A percentile compares a stretch with the other conserved stretches of the same genome.
These are phyloP conservation scores for Strongylocentrotus purpuratus DNA, from an alignment of 35 echinoderm and acorn worm genomes.

Conservation along the genomic window DNA sequence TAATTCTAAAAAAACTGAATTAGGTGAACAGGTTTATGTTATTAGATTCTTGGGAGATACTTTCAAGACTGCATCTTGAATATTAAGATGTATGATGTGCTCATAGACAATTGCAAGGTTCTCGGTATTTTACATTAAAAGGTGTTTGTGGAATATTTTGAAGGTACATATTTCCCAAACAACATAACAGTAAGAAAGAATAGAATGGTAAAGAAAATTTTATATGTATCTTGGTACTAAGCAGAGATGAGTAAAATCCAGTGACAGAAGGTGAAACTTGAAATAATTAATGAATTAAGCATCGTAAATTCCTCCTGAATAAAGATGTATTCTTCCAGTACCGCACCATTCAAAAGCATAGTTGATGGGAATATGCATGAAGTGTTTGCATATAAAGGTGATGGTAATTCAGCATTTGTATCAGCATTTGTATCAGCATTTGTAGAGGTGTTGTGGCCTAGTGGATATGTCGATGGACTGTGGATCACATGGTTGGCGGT, in stretches of 20 bases:
- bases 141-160: background rate
- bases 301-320: background rate
- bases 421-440: no score
- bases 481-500: no score
- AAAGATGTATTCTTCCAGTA: background rate
- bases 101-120: background rate
- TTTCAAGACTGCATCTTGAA: background rate
- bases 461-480: no score
- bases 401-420: no score
- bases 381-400: background rate
- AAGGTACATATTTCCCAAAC: background rate
- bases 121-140: background rate
- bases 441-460: no score
- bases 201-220: background rate
- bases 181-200: background rate
- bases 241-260: background rate
- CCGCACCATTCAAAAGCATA: background rate
- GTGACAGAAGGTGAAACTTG: background rate
- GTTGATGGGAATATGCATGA: background rate
- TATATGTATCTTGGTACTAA: background rate
- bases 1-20: background rate
- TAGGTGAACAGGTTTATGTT: background rate
- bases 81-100: background rate
- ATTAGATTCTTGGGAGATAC: background rate
- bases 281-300: background rate